phyloP scores from a whole-genome alignment of 2,888 invertebrate species.

The Isotomurus palustris region DNA sequence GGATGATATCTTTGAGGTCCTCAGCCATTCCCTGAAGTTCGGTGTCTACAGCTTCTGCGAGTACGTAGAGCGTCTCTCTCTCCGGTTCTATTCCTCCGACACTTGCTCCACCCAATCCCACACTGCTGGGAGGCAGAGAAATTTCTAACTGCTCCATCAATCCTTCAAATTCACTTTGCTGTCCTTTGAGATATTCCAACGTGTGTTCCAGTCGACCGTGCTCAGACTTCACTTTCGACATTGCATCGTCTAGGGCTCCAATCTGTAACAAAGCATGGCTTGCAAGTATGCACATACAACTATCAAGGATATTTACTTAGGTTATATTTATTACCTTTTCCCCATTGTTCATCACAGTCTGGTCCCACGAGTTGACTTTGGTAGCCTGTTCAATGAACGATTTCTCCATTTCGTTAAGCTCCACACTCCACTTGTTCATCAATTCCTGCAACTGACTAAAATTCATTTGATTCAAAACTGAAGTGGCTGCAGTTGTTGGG shows the following conservation, averaged over 20 bases:
- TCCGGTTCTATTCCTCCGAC: constrained; percentile 87
- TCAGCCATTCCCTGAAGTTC: constrained; percentile 92
- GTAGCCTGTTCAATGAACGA: constrained; percentile 89
- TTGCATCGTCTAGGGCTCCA: constrained; percentile 74
- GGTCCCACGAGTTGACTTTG: constrained; percentile 94
- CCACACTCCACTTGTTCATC: constrained; percentile 90
- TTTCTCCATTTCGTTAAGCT: constrained; percentile 87
- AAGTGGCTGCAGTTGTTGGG: not conserved
- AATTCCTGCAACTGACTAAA: constrained; percentile 84
- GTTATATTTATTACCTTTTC: constrained; percentile 64
- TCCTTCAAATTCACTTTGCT: constrained; percentile 88
- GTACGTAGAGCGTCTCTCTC: constrained; percentile 49
- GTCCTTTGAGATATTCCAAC: constrained; percentile 84
- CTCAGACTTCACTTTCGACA: constrained; percentile 82
- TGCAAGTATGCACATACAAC: not conserved
- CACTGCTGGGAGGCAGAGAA: constrained; percentile 24
- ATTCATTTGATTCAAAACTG: constrained; percentile 53
- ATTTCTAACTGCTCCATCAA: constrained; percentile 73
- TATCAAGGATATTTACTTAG: not conserved
- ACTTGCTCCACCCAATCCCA: too few relatives aligned
- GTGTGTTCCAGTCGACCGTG: constrained; percentile 88
- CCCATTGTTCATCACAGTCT: constrained; percentile 80
- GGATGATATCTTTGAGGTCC: constrained; percentile 90
- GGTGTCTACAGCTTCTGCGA: constrained; percentile 81
- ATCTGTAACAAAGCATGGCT: constrained; percentile 64